Percentiles rank a stretch among this genome's conserved stretches.
Conservation (phyloP, 2,113 vertebrate species). For the Tricholaema leucomelas region DNA sequence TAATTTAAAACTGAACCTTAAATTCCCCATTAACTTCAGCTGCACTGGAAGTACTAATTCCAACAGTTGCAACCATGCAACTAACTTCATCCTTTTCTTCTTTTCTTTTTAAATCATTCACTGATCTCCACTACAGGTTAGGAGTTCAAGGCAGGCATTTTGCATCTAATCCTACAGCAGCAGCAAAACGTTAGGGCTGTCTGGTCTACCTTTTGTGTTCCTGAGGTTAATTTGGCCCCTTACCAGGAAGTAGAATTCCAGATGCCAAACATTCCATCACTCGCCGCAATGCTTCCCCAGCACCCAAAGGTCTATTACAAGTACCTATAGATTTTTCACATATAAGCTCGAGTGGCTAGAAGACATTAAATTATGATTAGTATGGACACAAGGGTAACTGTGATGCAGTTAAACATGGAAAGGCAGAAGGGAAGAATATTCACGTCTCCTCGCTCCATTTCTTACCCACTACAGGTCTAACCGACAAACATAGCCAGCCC, state of each 20-base stretch:
- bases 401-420: slow-evolving; percentile 67
- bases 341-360: slow-evolving; percentile 96
- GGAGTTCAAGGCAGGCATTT: neutral
- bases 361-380: slow-evolving; percentile 79
- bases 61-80: neutral
- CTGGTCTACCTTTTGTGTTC: slow-evolving; percentile 19
- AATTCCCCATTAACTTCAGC: neutral
- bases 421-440: neutral
- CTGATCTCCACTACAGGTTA: neutral
- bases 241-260: slow-evolving; percentile 97
- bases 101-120: neutral
- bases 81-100: neutral
- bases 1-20: neutral
- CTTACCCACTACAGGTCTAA: neutral
- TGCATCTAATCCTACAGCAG: neutral
- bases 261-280: slow-evolving; percentile 99
- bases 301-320: slow-evolving; percentile 96
- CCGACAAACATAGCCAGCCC: neutral
- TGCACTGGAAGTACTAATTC: neutral
- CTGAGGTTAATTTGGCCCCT: slow-evolving; percentile 43
- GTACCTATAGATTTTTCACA: slow-evolving; percentile 99
- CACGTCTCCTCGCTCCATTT: neutral
- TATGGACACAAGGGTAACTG: slow-evolving; percentile 69
- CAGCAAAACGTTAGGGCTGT: neutral
- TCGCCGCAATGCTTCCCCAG: slow-evolving; percentile 94